Conservation (phyloP, 2,113 vertebrate genomes). For the Poecile atricapillus region DNA sequence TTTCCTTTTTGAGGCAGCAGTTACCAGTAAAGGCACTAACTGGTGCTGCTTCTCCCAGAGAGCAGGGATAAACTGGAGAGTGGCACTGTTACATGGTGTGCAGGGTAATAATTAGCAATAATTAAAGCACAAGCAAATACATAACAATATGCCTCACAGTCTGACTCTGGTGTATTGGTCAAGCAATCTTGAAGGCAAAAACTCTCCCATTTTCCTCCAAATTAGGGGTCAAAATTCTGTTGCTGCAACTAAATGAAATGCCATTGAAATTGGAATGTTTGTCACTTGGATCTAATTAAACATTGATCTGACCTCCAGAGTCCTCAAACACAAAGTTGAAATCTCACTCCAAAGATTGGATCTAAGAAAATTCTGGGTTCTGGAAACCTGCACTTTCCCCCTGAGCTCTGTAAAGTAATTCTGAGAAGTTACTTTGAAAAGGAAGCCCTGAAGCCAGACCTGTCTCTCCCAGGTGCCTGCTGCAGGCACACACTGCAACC, state of each 20-base stretch:
- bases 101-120: background rate
- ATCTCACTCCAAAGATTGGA: background rate
- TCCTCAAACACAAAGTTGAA: background rate
- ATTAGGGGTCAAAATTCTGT: background rate
- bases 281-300: background rate
- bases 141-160: background rate
- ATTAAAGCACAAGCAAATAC: background rate
- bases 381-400: background rate
- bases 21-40: slow-evolving; percentile 7
- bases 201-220: background rate
- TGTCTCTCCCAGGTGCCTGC: too few species aligned
- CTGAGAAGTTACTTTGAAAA: background rate
- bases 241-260: background rate
- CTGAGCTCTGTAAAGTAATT: background rate
- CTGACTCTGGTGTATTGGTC: background rate
- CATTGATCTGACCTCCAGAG: background rate
- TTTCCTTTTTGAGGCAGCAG: background rate
- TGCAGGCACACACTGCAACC: background rate
- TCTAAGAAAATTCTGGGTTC: background rate
- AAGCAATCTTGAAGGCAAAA: background rate
- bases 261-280: background rate
- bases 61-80: background rate
- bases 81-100: background rate
- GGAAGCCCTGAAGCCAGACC: background rate
- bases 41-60: background rate